Evolutionary conservation across 2,113 vertebrate species (phyloP).

Genomic region (Callionymus lyra): DNA sequence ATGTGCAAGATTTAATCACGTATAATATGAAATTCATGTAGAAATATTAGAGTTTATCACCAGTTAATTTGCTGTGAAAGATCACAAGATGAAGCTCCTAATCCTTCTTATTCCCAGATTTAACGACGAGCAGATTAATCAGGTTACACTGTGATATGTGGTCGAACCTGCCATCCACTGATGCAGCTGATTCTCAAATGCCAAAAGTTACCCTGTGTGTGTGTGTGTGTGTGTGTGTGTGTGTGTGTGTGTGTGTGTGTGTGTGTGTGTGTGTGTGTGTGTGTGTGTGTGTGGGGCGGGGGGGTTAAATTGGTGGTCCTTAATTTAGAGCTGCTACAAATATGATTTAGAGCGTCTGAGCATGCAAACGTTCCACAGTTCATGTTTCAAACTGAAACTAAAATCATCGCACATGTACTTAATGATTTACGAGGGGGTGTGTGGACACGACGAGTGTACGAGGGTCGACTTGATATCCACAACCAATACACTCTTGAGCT

Average conservation of each 20-base stretch:
- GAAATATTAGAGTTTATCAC: too few relatives aligned
- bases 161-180: constrained; percentile 24
- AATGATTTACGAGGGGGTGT: too few relatives aligned
- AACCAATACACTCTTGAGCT: constrained; percentile 13
- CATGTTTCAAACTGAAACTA: too few relatives aligned
- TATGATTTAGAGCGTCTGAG: constrained; percentile 10
- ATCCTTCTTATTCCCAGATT: constrained; percentile 20
- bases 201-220: constrained; percentile 27
- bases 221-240: too few relatives aligned
- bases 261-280: too few relatives aligned
- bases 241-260: too few relatives aligned
- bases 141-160: constrained; percentile 41
- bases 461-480: neutral
- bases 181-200: constrained; percentile 39
- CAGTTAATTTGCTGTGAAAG: neutral
- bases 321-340: constrained; percentile 34
- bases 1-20: too few relatives aligned
- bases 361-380: neutral
- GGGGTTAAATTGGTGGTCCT: constrained; percentile 24
- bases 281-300: too few relatives aligned
- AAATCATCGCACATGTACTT: too few relatives aligned
- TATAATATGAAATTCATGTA: too few relatives aligned
- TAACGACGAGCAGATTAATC: constrained; percentile 52
- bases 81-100: constrained; percentile 30
- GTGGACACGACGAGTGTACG: too few relatives aligned